Percentiles rank a stretch among this genome's conserved stretches.
Conservation (phyloP, 2,888 invertebrate genomes). For the Junonia oenone region DNA sequence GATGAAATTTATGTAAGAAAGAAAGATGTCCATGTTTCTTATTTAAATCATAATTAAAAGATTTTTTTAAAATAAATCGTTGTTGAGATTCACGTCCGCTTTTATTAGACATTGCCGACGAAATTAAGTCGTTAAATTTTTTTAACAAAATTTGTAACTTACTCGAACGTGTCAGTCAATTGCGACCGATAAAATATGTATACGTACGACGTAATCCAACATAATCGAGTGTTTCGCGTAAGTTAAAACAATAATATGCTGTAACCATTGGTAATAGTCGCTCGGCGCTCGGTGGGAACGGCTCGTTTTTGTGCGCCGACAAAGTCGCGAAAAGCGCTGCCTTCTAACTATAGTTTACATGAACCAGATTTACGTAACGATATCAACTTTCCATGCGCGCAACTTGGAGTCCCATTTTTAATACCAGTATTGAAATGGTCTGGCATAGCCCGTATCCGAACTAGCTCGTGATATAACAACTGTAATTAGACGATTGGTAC, state of each 20-base stretch:
- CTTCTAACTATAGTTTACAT: conserved; percentile 33
- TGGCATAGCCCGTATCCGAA: conserved; percentile 3
- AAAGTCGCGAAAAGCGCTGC: conserved; percentile 33
- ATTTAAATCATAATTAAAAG: too few species aligned
- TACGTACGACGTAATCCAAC: conserved; percentile 45
- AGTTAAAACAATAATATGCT: conserved; percentile 51
- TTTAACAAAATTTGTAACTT: too few species aligned
- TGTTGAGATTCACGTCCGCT: too few species aligned
- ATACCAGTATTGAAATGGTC: conserved; percentile 22
- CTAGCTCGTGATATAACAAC: background rate
- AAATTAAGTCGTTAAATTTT: too few species aligned
- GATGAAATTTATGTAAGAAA: background rate
- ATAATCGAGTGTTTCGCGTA: conserved; percentile 49
- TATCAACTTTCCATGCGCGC: conserved; percentile 50
- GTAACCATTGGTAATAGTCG: conserved; percentile 60
- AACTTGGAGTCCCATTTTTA: conserved; percentile 18
- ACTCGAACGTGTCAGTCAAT: too few species aligned
- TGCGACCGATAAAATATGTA: background rate
- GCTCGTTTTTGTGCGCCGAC: conserved; percentile 51
- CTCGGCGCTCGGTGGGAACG: conserved; percentile 53
- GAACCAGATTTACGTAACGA: conserved; percentile 67
- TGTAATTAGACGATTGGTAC: background rate
- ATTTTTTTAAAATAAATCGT: too few species aligned
- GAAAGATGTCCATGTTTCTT: too few species aligned
- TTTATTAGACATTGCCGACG: too few species aligned